Conservation (phyloP, 2,113 vertebrate species). For the Hyaena hyaena region DNA sequence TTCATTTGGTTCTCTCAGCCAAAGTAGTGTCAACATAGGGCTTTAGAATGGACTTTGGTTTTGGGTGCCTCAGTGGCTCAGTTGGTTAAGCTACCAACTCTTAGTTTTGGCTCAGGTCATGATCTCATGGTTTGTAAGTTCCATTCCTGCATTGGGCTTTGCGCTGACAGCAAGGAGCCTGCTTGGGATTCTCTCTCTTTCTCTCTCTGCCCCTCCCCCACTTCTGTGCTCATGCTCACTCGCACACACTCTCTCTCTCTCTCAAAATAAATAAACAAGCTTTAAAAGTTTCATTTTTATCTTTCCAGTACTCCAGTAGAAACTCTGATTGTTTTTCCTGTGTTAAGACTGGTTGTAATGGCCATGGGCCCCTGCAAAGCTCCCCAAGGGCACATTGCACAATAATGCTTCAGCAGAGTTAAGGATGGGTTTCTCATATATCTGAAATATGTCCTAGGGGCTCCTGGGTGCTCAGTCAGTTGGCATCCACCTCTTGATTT, state of each 20-base stretch:
- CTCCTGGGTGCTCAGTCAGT: no score
- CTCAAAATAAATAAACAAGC: no score
- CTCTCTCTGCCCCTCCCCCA: no score
- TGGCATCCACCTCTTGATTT: no score
- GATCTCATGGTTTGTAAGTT: no score
- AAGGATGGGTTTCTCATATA: neutral
- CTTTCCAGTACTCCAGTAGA: neutral
- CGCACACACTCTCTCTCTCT: no score
- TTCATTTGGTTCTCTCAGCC: neutral
- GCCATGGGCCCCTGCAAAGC: accelerated
- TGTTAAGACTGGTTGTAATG: neutral
- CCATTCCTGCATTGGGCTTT: no score
- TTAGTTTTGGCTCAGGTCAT: no score
- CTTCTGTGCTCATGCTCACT: no score
- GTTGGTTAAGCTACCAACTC: no score
- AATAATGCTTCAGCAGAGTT: neutral
- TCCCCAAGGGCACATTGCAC: neutral
- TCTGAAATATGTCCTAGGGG: neutral
- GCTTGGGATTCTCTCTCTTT: no score
- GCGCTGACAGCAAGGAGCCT: no score
- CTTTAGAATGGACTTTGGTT: neutral
- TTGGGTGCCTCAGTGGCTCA: neutral
- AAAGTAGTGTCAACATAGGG: neutral
- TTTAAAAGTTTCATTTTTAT: neutral
- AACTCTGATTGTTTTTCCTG: neutral